Base-by-base conservation (phyloP, 2,888 invertebrate genomes). In the Cylloceria caligata region DNA sequence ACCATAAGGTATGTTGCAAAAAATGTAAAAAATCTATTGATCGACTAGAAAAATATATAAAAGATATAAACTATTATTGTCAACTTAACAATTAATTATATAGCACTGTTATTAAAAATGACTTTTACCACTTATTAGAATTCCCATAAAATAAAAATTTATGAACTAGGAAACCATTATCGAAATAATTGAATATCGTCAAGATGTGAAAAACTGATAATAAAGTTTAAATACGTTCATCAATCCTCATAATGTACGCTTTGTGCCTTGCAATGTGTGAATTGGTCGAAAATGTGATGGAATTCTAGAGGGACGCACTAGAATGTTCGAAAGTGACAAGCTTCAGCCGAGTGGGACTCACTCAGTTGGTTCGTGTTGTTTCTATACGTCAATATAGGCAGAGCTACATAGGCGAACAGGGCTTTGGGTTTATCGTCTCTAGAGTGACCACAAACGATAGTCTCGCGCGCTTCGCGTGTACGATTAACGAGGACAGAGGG, bases 371-470 rank as follows among this genome's bases (percentile, higher is more conserved):
- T 30, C 16, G 55, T 30, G 30, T 57, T n/a, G 30, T 57, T 57
- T 57, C 55, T 57, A 16, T 30, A 13, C n/a, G 55, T 57, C 55
- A 57, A 57, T 57, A 57, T 30, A 57, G 30, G 34, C n/a, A 19
- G 19, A 62, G 19, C 16, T 49, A 49, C 34, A 47, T 49, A 3
- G 11, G 3, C 24, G 5, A 74, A 55, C 52, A 52, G 24, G 13
- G 24, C 24, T 30, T 65, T 65, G 11, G 49, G 64, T 55, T 74
- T 74, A 74, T 74, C 74, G 52, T 65, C 36, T n/a, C 39, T 65
- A 64, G 74, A 30, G 30, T 65, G 74, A 55, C 45, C 57, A 30
- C 75, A 36, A 45, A 71, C 57, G 55, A 67, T 45, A 57, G 45
- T 42, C 67, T 47, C 24, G 27, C 13, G 57, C 42, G 60, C 19